Percentiles rank a stretch among this genome's conserved stretches.
These are phyloP conservation scores for Meteorus cinctellus DNA, from an alignment of 2,888 invertebrate species.

Conservation along the genomic window DNA sequence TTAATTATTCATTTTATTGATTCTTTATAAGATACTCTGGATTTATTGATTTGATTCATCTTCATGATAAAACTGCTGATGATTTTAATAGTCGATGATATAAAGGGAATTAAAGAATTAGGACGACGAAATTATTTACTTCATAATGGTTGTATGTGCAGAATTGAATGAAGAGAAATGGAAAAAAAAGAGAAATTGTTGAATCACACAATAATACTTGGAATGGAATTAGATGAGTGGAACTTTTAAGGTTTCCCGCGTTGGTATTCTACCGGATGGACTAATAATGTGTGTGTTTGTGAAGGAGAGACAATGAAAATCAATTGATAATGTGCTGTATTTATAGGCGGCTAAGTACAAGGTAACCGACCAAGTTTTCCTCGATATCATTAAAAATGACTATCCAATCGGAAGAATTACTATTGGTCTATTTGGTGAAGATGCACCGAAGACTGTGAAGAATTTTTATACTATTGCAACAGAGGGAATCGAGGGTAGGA, in stretches of 20 bases:
- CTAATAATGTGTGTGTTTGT: neutral
- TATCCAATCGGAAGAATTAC: constrained; percentile 84
- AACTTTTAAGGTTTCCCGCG: neutral
- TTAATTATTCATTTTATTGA: neutral
- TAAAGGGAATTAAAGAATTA: neutral
- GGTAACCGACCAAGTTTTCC: constrained; percentile 87
- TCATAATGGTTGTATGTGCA: neutral
- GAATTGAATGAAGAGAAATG: neutral
- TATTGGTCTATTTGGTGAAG: constrained; percentile 91
- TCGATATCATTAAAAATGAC: constrained; percentile 86
- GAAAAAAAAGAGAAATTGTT: neutral
- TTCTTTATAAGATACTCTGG: neutral
- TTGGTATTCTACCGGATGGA: neutral
- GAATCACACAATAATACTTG: neutral
- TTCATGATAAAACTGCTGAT: neutral
- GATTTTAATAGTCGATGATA: neutral
- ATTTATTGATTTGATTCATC: neutral
- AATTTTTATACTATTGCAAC: constrained; percentile 90
- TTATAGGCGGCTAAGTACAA: constrained; percentile 79
- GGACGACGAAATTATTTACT: neutral
- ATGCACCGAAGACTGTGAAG: constrained; percentile 88
- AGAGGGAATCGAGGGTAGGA: constrained; percentile 83
- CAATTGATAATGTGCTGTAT: constrained; percentile 25
- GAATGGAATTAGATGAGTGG: neutral
- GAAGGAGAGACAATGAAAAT: neutral